Base-by-base conservation (phyloP, 2,888 invertebrate genomes). In the Dione vanillae region DNA sequence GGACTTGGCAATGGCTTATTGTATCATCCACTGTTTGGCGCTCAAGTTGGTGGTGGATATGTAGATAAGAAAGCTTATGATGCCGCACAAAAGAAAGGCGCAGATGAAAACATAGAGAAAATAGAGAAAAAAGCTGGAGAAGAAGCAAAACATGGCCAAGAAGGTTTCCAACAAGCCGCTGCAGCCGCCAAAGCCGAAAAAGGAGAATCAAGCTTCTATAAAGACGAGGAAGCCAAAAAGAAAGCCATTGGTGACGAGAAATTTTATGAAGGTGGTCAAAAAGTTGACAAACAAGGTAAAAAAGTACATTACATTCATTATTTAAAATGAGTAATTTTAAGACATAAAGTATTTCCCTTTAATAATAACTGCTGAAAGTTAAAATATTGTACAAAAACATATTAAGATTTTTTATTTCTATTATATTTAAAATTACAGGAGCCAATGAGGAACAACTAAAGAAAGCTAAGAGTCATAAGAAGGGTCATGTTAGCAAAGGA, bases 401-500 rank as follows among this genome's bases (percentile, higher is more conserved):
- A n/a, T 35, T 10, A n/a, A 27, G 5, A 27, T 27, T 27, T 27
- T 27, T 27, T 27, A 35, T 9, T 7, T 27, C 5, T 27, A 1
- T 14, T 11, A 3, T n/a, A 54, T 56, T 37, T 56, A 1, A 37
- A n/a, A 37, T 37, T 65, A 61, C 74, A 89, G 94, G 93, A 73
- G 94, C 94, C 73, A 94, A 94, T 68, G 94, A 94, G 67, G 94
- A 93, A 66, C 92, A 94, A 74, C 77, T 94, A 43, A 94, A 94
- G 70, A 91, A 94, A 76, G 94, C 94, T 6, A 93, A 94, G 66
- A 94, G 94, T 56, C 95, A 95, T 82, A 95, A 95, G 78, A 95
- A 95, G 75, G 95, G 95, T 0, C 95, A 95, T 80, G 93, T 94
- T 14, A 94, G 95, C 82, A 95, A 95, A 82, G 95, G 95, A n/a